These are phyloP conservation scores for Caenorhabditis imperialis DNA, from an alignment of 2,888 invertebrate genomes.

Conservation along the genomic window DNA sequence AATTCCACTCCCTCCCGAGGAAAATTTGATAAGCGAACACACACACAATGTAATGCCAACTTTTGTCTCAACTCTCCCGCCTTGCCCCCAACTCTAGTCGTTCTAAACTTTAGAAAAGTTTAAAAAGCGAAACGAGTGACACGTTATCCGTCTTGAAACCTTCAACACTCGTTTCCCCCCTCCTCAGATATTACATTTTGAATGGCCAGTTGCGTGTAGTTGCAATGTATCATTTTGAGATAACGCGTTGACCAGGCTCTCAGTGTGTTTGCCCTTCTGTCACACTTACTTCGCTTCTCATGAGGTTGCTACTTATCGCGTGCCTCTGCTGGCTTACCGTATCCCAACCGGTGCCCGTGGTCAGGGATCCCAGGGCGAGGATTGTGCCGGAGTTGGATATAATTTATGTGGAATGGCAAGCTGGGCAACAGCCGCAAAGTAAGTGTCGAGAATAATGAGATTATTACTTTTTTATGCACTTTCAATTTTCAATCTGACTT, in stretches of 20 bases:
- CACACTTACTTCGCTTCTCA: constrained; percentile 13
- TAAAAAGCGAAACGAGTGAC: constrained; percentile 24
- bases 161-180: too few species aligned
- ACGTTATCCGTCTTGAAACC: constrained; percentile 45
- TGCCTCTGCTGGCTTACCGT: constrained; percentile 6
- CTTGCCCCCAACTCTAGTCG: neutral
- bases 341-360: constrained; percentile 51
- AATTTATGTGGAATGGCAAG: constrained; percentile 73
- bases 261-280: constrained; percentile 3
- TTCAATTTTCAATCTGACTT: too few species aligned
- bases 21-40: too few species aligned
- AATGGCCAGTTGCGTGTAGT: constrained; percentile 57
- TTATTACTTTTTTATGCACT: constrained; percentile 8
- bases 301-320: constrained; percentile 1
- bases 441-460: too few species aligned
- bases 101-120: constrained; percentile 32
- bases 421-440: constrained; percentile 56
- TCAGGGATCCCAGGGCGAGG: constrained; percentile 66
- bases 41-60: too few species aligned
- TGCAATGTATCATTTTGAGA: constrained; percentile 60
- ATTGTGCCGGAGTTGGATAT: constrained; percentile 64
- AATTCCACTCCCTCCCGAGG: too few species aligned
- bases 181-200: constrained; percentile 58
- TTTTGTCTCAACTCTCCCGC: neutral
- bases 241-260: constrained; percentile 52